Evolutionary conservation across 2,888 invertebrate species (phyloP).

Genomic region (Strigamia maritima): DNA sequence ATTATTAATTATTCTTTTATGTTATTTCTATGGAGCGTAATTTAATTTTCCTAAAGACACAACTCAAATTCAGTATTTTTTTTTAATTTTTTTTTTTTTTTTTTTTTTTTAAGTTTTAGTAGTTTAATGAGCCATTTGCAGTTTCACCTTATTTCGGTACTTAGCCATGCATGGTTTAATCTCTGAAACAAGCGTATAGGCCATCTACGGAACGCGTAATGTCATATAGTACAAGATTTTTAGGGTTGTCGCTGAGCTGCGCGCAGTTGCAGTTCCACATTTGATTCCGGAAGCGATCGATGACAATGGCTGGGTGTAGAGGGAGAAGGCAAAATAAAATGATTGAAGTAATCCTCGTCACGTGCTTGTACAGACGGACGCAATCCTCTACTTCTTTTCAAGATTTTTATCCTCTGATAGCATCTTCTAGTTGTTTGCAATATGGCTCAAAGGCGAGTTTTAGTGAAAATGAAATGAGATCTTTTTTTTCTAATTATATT

Average conservation of each 20-base stretch:
- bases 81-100: too few relatives aligned
- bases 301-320: neutral
- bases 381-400: conserved; percentile 20
- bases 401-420: conserved; percentile 15
- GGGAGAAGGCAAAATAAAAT: conserved; percentile 16
- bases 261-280: conserved; percentile 16
- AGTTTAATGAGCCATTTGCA: conserved; percentile 62
- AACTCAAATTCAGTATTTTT: too few relatives aligned
- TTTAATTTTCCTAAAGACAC: too few relatives aligned
- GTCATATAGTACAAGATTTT: neutral
- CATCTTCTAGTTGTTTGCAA: conserved; percentile 30
- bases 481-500: conserved; percentile 14
- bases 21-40: too few relatives aligned
- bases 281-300: conserved; percentile 31
- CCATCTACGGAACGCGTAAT: neutral
- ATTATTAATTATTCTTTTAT: too few relatives aligned
- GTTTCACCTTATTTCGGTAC: conserved; percentile 60
- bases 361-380: conserved; percentile 18
- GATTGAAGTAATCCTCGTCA: conserved; percentile 30
- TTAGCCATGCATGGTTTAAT: conserved; percentile 67
- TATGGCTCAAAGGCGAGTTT: neutral
- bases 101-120: neutral
- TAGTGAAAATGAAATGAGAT: conserved; percentile 16
- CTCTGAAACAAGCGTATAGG: conserved; percentile 66
- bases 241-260: neutral